These are phyloP conservation scores for Sebastes flavidus DNA, from an alignment of 2,797 vertebrate species.

Conservation along the genomic window DNA sequence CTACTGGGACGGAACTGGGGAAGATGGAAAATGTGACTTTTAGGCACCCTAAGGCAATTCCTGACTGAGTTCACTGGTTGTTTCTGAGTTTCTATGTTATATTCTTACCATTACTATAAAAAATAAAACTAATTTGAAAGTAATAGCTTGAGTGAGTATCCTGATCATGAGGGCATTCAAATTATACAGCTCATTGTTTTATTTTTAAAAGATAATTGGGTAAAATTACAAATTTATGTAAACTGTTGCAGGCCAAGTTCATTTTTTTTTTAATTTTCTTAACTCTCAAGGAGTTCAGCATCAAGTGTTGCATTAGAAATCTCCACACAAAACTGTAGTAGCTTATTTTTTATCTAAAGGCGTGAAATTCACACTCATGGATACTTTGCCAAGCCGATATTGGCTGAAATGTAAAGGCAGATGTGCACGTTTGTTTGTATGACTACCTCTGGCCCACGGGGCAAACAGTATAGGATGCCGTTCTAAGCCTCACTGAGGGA, in stretches of 20 bases:
- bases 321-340: background rate
- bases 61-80: conserved; percentile 2
- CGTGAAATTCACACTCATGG: background rate
- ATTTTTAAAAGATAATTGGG: background rate
- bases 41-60: conserved; percentile 27
- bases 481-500: conserved; percentile 43
- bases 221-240: background rate
- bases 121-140: background rate
- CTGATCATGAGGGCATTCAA: background rate
- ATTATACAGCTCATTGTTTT: conserved; percentile 4
- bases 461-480: conserved; percentile 16
- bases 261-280: background rate
- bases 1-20: conserved; percentile 30
- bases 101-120: background rate
- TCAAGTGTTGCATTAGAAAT: background rate
- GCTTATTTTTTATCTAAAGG: background rate
- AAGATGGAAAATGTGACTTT: conserved; percentile 45
- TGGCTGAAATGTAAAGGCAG: conserved; percentile 22
- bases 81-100: conserved; percentile 18
- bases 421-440: conserved; percentile 43
- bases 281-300: background rate
- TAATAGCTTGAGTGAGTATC: background rate
- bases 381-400: background rate
- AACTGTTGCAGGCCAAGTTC: background rate
- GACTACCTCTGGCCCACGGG: conserved; percentile 20